Evolutionary conservation across 2,797 vertebrate species (phyloP).

Genomic region (Macrochelys suwanniensis): DNA sequence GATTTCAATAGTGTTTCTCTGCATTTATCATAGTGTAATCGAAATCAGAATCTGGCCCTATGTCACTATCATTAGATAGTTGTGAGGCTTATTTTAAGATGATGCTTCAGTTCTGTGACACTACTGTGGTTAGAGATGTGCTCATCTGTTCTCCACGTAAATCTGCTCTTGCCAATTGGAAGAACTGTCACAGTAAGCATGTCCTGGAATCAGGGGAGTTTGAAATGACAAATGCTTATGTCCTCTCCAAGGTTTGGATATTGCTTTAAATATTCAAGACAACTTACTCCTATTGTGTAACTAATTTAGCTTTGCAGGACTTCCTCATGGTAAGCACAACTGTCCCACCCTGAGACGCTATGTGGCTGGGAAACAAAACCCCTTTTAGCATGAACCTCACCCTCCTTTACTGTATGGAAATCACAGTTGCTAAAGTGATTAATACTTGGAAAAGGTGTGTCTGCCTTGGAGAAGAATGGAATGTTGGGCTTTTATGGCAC

Average conservation of each 20-base stretch:
- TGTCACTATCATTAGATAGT: neutral
- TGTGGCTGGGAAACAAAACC: accelerated
- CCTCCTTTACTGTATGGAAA: accelerated
- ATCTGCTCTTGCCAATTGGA: neutral
- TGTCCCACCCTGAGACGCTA: neutral
- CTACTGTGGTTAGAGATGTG: neutral
- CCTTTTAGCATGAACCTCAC: neutral
- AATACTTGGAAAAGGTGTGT: neutral
- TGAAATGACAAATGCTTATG: accelerated
- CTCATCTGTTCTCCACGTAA: neutral
- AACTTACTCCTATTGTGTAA: neutral
- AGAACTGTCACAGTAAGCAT: accelerated
- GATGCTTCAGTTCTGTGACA: neutral
- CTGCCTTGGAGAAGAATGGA: neutral
- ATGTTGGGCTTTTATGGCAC: neutral
- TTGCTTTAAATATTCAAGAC: neutral
- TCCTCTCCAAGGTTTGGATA: neutral
- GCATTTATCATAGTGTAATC: neutral
- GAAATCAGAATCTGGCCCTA: neutral
- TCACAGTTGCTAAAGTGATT: neutral
- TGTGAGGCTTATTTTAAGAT: neutral
- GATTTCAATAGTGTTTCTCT: neutral
- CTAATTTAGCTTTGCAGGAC: constrained; percentile 2
- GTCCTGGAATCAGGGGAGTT: neutral
- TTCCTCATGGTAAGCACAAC: neutral